phyloP scores from a whole-genome alignment of 1,140 invertebrate genomes.

The Chymomyza costata region DNA sequence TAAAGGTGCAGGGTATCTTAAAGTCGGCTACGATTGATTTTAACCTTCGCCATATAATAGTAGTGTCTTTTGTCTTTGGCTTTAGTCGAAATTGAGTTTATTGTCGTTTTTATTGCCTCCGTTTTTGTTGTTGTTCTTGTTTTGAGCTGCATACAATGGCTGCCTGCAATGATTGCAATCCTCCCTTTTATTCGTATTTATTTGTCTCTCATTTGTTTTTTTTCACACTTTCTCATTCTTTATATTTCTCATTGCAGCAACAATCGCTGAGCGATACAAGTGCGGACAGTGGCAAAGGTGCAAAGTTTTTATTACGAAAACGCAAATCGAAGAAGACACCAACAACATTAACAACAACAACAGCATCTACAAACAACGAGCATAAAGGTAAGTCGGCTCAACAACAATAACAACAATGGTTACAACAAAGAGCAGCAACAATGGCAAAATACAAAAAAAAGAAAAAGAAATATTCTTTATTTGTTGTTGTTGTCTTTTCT shows the following conservation, averaged over 20 bases:
- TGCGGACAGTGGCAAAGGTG: conserved; percentile 55
- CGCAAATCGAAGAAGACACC: conserved; percentile 51
- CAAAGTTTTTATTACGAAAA: conserved; percentile 61
- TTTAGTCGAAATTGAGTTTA: too few species aligned
- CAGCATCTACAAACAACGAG: conserved; percentile 4
- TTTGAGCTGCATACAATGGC: too few species aligned
- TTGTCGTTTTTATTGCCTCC: too few species aligned
- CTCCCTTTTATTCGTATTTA: background rate
- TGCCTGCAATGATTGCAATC: too few species aligned
- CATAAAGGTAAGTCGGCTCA: conserved; percentile 15
- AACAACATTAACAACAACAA: conserved; percentile 4
- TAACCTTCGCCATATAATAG: too few species aligned
- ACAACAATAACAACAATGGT: conserved; percentile 1
- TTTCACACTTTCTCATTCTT: background rate
- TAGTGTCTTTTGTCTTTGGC: too few species aligned
- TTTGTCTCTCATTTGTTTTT: conserved; percentile 1
- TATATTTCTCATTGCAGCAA: conserved; percentile 28
- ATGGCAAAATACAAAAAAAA: too few species aligned
- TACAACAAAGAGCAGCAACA: background rate
- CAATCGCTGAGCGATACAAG: conserved; percentile 64
- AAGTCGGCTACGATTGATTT: too few species aligned
- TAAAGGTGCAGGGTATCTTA: too few species aligned
- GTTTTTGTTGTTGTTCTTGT: too few species aligned
- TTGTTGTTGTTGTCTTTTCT: too few species aligned
- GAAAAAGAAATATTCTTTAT: too few species aligned